Evolutionary conservation across 2,113 vertebrate genomes (phyloP), one percentile per base, ranked within the genome.

Genomic region (Anseranas semipalmata): DNA sequence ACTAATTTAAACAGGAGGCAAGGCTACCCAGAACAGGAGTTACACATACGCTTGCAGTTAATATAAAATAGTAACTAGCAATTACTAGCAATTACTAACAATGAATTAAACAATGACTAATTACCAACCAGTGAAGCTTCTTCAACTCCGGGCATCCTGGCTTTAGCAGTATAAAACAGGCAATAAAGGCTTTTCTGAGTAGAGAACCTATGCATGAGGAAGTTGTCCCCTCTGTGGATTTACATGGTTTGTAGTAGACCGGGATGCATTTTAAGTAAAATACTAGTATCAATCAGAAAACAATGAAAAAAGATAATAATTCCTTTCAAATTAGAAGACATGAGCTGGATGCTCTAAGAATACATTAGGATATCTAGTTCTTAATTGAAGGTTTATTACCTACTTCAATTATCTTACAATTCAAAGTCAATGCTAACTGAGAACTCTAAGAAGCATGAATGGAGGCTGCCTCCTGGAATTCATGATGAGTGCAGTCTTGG

Each of bases 171-270:
- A 53, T 0, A 19, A 6, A 46, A 13, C 59, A 55, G 53, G 56
- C 50, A 53, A 27, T 5, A 59, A 74, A 33, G 41, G 14, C 7
- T 24, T 11, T n/a, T 59, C 6, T 30, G 45, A 27, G n/a, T 2
- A 27, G 20, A 35, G 62, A 59, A 28, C 9, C 35, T 12, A 0
- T 0, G 27, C 0, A 1, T 4, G 8, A 53, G 63, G n/a, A 66
- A 32, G 39, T 6, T 43, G 22, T 6, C 50, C 74, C 32, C 74
- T 35, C 58, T 32, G 10, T 5, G n/a, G 41, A 43, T 7, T n/a
- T 7, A 17, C 8, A 10, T 10, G 6, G 79, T 22, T 37, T 59
- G 46, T 2, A 53, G 48, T 3, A 28, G 20, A 58, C 2, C 3
- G 6, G 8, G 62, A 27, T 33, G 24, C 7, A 18, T 14, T 67